These are phyloP conservation scores for Platalea minor DNA, from an alignment of 2,797 vertebrate species.

Conservation along the genomic window DNA sequence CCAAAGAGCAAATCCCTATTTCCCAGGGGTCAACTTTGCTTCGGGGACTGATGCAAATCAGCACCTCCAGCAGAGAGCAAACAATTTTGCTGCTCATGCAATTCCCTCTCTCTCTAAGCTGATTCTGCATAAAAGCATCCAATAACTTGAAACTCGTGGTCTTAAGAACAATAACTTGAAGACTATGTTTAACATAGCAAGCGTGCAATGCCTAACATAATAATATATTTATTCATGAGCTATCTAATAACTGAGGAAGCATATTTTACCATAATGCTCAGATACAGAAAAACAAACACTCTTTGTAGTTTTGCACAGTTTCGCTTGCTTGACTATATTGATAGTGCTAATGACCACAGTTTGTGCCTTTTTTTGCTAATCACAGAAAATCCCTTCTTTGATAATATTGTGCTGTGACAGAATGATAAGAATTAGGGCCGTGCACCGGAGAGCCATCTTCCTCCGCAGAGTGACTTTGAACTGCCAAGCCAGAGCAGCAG, in stretches of 20 bases:
- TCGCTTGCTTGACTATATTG: slow-evolving; percentile 13
- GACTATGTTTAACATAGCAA: neutral
- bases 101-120: slow-evolving; percentile 11
- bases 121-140: neutral
- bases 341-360: slow-evolving; percentile 22
- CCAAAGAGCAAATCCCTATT: slow-evolving; percentile 2
- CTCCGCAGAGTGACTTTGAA: neutral
- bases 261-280: slow-evolving; percentile 44
- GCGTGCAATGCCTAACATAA: neutral
- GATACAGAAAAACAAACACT: neutral
- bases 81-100: slow-evolving; percentile 24
- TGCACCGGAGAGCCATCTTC: neutral
- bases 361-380: slow-evolving; percentile 42
- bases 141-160: neutral
- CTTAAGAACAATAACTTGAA: slow-evolving; percentile 37
- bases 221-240: slow-evolving; percentile 55
- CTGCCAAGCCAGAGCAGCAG: neutral
- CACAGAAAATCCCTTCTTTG: slow-evolving; percentile 53
- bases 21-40: neutral
- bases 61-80: neutral
- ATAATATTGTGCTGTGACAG: neutral
- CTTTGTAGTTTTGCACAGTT: slow-evolving; percentile 11
- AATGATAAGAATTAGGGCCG: neutral
- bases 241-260: slow-evolving; percentile 59
- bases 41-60: slow-evolving; percentile 44